Base-by-base conservation (phyloP, 30 jellyfish, hydroid and myxozoan species). In the Cassiopea andromeda region DNA sequence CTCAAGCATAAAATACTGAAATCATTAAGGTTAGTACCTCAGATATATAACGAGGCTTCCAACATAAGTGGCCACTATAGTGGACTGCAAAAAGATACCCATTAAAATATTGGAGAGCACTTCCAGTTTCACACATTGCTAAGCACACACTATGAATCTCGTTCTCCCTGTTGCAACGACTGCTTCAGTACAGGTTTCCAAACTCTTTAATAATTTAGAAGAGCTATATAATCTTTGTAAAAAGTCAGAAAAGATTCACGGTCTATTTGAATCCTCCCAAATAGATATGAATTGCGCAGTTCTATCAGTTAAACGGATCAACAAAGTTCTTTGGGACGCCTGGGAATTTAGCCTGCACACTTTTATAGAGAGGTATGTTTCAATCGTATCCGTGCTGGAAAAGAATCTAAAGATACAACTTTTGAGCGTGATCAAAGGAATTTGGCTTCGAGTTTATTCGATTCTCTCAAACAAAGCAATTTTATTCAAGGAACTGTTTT, bases 111-210 rank as follows among this genome's bases (percentile, higher is more conserved):
- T 45, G 44, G 89, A 17, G 43, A 48, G 16, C 86, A 77, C 59
- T 59, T 80, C 58, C 38, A n/a, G 54, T 64, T 50, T 9, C 58
- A 64, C 59, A 3, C 89, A 80, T 80, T 80, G 89, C 80, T 10
- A 80, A 49, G 89, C 89, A 60, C 89, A 80, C 61, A 80, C 89
- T 1, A 38, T 80, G 44, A 50, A 50, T 27, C 46, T 58, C 64
- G 89, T 80, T 64, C 89, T 80, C 8, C 7, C 7, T 6, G 89
- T 49, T 66, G 6, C 89, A 18, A 78, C 89, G 54, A n/a, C 78
- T 66, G 89, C 48, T 48, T 46, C 85, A 9, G 18, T 76, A 15
- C 3, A 44, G 38, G 38, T 27, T 27, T 27, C 38, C 38, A 27
- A 27, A 27, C 38, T 27, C 38, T 27, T 27, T 27, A 27, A 27